Conservation (phyloP, 2,113 vertebrate genomes). For the Chrysochloris asiatica region DNA sequence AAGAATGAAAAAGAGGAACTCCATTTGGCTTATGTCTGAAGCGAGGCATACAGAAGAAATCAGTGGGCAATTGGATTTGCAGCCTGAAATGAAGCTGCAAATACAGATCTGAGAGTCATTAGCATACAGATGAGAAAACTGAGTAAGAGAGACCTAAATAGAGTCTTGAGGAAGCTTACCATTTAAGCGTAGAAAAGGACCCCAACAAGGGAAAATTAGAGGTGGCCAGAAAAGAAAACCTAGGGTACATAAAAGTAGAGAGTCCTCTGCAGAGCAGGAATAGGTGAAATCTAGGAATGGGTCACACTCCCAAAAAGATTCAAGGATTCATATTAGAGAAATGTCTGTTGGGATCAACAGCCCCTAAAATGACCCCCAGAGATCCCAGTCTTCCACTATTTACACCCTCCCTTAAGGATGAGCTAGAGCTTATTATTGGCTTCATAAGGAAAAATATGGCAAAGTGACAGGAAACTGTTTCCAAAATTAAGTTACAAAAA, state of each 20-base stretch:
- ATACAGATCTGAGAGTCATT: not conserved
- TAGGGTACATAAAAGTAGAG: not conserved
- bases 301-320: not conserved
- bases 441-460: not conserved
- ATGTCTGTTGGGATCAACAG: not conserved
- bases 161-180: not conserved
- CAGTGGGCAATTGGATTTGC: not conserved
- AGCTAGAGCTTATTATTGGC: not conserved
- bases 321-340: not conserved
- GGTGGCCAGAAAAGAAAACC: not conserved
- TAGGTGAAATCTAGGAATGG: not conserved
- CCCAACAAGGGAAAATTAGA: not conserved
- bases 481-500: slow-evolving; percentile 17
- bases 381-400: not conserved
- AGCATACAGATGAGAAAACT: not conserved
- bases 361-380: not conserved
- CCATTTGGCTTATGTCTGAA: not conserved
- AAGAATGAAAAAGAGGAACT: slow-evolving; percentile 5
- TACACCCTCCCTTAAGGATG: not conserved
- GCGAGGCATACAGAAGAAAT: not conserved
- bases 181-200: not conserved
- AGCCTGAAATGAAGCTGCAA: not conserved
- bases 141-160: not conserved
- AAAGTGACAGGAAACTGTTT: not conserved
- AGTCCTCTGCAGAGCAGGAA: not conserved